phyloP scores from a whole-genome alignment of 2,113 vertebrate species.

The Silurus asotus region DNA sequence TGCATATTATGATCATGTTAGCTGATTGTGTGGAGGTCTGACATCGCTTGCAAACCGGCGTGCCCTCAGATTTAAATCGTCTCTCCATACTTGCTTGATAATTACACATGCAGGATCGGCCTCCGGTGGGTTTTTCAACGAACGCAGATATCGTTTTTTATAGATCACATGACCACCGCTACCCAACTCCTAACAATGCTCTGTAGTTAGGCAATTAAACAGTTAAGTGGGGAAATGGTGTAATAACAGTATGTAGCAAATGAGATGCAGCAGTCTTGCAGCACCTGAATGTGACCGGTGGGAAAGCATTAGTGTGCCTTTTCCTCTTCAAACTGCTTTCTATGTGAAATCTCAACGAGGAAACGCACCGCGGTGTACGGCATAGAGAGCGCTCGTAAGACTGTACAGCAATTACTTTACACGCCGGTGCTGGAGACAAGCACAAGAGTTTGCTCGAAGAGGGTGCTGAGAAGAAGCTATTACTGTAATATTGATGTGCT shows the following conservation, averaged over 20 bases:
- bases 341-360: conserved; percentile 18
- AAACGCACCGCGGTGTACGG: background rate
- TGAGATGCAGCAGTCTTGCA: conserved; percentile 16
- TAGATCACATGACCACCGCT: conserved; percentile 12
- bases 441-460: conserved; percentile 8
- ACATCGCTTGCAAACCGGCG: conserved; percentile 13
- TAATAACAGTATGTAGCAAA: conserved; percentile 29
- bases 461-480: conserved; percentile 28
- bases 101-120: conserved; percentile 14
- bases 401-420: conserved; percentile 38
- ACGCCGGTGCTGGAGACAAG: background rate
- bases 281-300: conserved; percentile 26
- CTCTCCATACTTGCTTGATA: background rate
- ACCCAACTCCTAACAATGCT: conserved; percentile 4
- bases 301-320: conserved; percentile 18
- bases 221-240: conserved; percentile 15
- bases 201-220: conserved; percentile 30
- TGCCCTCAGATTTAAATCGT: conserved; percentile 9
- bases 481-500: conserved; percentile 33
- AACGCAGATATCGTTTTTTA: background rate
- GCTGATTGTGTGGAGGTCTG: conserved; percentile 24
- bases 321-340: conserved; percentile 18
- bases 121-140: background rate
- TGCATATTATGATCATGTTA: conserved; percentile 34
- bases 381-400: conserved; percentile 20